Evolutionary conservation across 1,140 invertebrate genomes (phyloP), one percentile per base, ranked within the genome.

Genomic region (Triops longicaudatus): DNA sequence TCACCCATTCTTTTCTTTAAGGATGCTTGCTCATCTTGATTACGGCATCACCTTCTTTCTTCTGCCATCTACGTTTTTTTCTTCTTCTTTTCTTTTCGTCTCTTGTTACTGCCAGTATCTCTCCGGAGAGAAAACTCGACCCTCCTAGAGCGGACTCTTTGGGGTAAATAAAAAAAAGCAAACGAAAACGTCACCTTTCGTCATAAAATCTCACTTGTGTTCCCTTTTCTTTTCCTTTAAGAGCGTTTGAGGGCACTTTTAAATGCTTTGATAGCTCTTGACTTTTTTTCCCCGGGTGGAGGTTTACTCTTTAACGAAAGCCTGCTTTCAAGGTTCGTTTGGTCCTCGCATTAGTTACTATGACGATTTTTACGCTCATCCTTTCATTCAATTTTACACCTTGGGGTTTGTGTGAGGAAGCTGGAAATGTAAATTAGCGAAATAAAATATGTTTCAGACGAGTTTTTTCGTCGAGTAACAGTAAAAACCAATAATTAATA

Each of bases 11-110:
- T 37, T 37, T 37, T 37, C 31, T 37, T 37, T 63, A n/a, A 63
- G 50, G 50, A 63, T 63, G 50, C 50, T 63, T n/a, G n/a, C 50
- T 63, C 50, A 63, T 63, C 50, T 63, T 63, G 50, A 63, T 63
- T 63, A 63, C 50, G 17, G n/a, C 14, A 63, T 63, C 50, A 37
- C 31, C 31, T 37, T 37, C 31, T 7, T 37, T 37, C 50, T 22
- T 22, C 50, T 63, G 17, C 22, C 50, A 22, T 22, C 50, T 1
- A 22, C 6, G 6, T 22, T 63, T 22, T n/a, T 4, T 63, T 9
- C 1, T 11, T 22, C 44, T 22, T 17, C 50, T 14, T 22, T 1
- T 22, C 17, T 22, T 7, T 7, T 63, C 50, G 50, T 37, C 31
- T 37, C 31, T 37, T 37, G 31, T 37, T 37, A 37, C 31, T 37